Base-by-base conservation (phyloP, 1,140 invertebrate genomes). In the Varroa destructor region DNA sequence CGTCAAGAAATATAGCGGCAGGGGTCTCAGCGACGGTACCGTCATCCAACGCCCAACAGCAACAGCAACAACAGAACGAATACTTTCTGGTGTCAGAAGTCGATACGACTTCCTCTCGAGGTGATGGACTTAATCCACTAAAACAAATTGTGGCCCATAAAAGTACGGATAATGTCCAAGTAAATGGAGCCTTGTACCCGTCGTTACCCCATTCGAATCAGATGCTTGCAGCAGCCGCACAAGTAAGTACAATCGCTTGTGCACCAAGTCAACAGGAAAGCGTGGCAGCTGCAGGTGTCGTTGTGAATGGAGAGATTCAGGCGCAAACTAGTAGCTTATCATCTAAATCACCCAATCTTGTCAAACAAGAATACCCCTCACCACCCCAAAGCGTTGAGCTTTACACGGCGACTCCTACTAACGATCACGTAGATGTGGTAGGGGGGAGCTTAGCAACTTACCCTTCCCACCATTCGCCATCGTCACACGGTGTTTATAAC, bases 351-450 rank as follows among this genome's bases (percentile, higher is more conserved):
- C 61, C 40, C 12, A n/a, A 43, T 8, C 1, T 37, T 67, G 61
- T 67, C 61, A 67, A 67, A 67, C 61, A 67, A 37, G 61, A 67
- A 67, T 67, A 67, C 46, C 61, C 61, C 2, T 67, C 61, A 46
- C 61, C 61, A 14, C 61, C 61, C 4, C 61, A 67, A 40, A 67
- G 61, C 61, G 61, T 67, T 40, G 61, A 67, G 61, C 46, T 67
- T 37, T 67, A 67, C 46, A 40, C 40, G 12, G 61, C 46, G 14
- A 46, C 40, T 3, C 46, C 46, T 5, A 51, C 46, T 5, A 67
- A 46, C 37, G 61, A 67, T 14, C 61, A 46, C 2, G 46, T 67
- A 12, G 61, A 67, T 12, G 25, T 25, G 25, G 61, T 46, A 12
- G 61, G 61, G 12, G 46, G 14, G 37, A 43, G 40, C 40, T 67